Conservation (phyloP, 2,113 vertebrate species). For the Crotalus horridus region DNA sequence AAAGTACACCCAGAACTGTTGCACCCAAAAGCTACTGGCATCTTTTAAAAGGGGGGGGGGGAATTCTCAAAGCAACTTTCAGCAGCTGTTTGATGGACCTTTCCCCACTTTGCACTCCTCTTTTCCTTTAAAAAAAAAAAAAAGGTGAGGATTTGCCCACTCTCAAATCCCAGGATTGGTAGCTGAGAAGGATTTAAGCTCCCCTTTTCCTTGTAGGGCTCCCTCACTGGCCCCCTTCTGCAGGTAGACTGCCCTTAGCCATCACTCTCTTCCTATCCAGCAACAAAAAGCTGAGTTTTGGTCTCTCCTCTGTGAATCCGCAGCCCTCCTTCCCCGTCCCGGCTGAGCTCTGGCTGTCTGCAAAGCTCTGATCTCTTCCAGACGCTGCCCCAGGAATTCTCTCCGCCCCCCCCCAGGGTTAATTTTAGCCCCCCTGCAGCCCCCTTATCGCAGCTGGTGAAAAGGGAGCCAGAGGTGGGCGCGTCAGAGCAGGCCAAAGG, state of each 20-base stretch:
- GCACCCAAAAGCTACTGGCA: neutral
- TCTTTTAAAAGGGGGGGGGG: neutral
- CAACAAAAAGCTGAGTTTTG: neutral
- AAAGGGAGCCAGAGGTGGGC: neutral
- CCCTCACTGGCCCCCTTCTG: neutral
- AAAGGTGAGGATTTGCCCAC: no score
- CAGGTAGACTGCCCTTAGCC: neutral
- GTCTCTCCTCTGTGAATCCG: neutral
- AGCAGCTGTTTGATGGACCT: rapidly evolving
- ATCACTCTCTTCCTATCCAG: neutral
- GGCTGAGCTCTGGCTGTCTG: neutral
- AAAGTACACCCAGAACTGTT: neutral
- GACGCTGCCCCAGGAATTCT: neutral
- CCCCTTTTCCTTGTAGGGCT: neutral
- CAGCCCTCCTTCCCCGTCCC: neutral
- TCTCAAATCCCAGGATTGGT: neutral
- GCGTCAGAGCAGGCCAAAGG: neutral
- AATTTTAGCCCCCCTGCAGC: conserved; percentile 18
- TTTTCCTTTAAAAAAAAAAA: neutral
- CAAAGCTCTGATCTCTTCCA: conserved; percentile 9
- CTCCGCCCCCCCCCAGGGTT: neutral
- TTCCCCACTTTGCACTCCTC: neutral
- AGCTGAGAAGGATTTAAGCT: neutral
- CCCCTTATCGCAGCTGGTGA: neutral
- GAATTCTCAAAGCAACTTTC: neutral